A percentile compares a stretch with the other conserved stretches of the same genome.
These are phyloP conservation scores for Ciconia maguari DNA, from an alignment of 2,113 vertebrate genomes.

Conservation along the genomic window DNA sequence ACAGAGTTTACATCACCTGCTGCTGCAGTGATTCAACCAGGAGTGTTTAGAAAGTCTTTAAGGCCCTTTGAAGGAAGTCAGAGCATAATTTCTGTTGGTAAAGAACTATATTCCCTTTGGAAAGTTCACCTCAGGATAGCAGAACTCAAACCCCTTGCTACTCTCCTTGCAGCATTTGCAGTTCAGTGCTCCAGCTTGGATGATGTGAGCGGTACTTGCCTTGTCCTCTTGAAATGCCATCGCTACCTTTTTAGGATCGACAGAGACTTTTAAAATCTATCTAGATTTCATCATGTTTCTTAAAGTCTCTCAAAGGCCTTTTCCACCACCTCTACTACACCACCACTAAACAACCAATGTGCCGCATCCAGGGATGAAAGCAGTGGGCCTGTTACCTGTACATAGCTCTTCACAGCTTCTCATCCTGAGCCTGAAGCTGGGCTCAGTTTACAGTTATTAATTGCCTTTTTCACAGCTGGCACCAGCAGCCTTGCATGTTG, in stretches of 20 bases:
- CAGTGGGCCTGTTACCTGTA: neutral
- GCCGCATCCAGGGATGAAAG: neutral
- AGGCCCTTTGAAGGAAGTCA: neutral
- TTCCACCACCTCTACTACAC: neutral
- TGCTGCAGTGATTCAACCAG: neutral
- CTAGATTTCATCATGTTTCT: neutral
- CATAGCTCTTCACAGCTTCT: constrained; percentile 11
- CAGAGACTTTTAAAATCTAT: neutral
- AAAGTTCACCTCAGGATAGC: neutral
- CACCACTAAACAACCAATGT: neutral
- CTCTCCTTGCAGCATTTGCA: neutral
- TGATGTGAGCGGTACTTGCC: neutral
- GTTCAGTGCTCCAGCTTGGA: neutral
- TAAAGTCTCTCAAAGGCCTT: neutral
- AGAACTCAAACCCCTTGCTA: neutral
- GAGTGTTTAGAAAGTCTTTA: neutral
- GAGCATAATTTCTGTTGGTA: neutral
- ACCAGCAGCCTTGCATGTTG: constrained; percentile 17
- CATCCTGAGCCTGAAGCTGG: neutral
- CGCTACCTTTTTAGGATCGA: neutral
- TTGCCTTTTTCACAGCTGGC: constrained; percentile 62
- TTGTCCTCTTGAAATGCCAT: neutral
- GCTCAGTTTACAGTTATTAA: constrained; percentile 48
- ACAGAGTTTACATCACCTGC: neutral
- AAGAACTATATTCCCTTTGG: neutral